phyloP scores from a whole-genome alignment of 2,888 invertebrate species.

The Hyposoter didymator region DNA sequence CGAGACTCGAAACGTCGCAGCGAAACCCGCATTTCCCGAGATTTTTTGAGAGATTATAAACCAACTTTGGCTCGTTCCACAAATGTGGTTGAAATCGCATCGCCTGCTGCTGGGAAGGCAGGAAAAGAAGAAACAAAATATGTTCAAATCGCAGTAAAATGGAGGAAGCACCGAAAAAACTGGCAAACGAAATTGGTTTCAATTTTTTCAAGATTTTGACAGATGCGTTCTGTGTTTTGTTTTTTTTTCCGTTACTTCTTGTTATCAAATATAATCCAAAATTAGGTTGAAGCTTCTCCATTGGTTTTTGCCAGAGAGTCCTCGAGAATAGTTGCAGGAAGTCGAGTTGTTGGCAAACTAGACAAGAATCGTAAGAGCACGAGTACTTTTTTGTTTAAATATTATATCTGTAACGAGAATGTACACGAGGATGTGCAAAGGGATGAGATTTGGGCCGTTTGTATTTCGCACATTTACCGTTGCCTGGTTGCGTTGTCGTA shows the following conservation, averaged over 20 bases:
- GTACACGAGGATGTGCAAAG: not conserved
- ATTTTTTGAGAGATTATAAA: conserved; percentile 21
- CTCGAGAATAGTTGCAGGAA: not conserved
- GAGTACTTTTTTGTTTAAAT: conserved; percentile 5
- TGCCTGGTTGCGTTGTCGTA: conserved; percentile 41
- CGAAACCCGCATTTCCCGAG: conserved; percentile 37
- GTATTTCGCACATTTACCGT: conserved; percentile 5
- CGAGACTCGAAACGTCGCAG: conserved; percentile 43
- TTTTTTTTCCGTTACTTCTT: too few species aligned
- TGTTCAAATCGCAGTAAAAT: not conserved
- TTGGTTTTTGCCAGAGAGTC: not conserved
- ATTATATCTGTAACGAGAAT: not conserved
- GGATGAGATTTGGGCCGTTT: conserved; percentile 41
- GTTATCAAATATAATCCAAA: too few species aligned
- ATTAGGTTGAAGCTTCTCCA: too few species aligned
- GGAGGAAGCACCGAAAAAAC: not conserved
- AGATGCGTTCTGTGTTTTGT: not conserved
- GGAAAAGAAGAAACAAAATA: not conserved
- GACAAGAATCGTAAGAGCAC: not conserved
- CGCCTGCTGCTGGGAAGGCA: not conserved
- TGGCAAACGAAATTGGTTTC: not conserved
- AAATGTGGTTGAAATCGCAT: not conserved
- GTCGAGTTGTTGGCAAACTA: not conserved
- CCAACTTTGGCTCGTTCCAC: not conserved
- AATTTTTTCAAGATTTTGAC: not conserved